Evolutionary conservation across 2,113 vertebrate species (phyloP), one percentile per base, ranked within the genome.

Genomic region (Galbula dea): DNA sequence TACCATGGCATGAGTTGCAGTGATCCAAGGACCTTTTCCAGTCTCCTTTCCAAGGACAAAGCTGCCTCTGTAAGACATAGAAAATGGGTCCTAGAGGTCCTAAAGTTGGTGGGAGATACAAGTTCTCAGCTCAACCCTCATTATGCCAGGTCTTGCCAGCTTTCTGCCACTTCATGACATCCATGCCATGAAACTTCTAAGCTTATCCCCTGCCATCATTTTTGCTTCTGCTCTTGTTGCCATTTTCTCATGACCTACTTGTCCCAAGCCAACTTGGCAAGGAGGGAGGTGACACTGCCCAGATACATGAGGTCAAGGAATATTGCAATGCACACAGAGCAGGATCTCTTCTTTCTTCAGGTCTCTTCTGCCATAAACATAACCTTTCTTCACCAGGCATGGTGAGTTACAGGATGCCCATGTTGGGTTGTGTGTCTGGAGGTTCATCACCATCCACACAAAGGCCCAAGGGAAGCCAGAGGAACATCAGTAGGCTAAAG

Each of bases 71-170:
- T n/a, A 27, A n/a, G 34, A 11, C 5, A 18, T 3, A 46, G 34
- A 22, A 51, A 91, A 85, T 3, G 12, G 3, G 7, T 57, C 12
- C 41, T 72, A 11, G 20, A 83, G 7, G 17, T 57, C 21, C 26
- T 57, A 10, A 52, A 75, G 12, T 6, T 66, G 10, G 10, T 34
- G n/a, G 32, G 17, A 81, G 45, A 74, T 69, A 46, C 24, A 30
- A 80, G 7, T 49, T 62, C 30, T 45, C 34, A 55, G 9, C 8
- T 41, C 36, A 59, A 10, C 5, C 15, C 5, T 80, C 19, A 12
- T 15, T 15, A 37, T 1, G 22, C 12, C 6, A 27, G 10, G 30
- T 41, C 15, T 18, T 59, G 23, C 0, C 0, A 0, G 1, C 3
- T 63, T 85, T 54, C 29, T 79, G 19, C 13, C 66, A 4, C 26